Conservation (phyloP, 2,113 vertebrate species). For the Phoxinus phoxinus region DNA sequence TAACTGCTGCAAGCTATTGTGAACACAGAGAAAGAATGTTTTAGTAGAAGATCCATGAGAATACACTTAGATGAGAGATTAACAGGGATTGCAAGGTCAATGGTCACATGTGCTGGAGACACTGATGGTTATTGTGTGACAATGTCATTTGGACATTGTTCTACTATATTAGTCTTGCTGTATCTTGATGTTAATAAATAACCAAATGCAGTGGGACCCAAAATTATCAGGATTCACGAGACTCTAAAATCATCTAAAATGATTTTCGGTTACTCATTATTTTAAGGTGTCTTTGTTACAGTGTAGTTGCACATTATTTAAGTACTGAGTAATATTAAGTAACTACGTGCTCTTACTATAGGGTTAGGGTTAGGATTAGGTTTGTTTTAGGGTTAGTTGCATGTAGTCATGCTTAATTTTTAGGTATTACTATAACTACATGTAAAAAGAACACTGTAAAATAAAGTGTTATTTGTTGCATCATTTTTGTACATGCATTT, state of each 20-base stretch:
- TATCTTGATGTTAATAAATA: not conserved
- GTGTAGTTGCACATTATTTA: too few species aligned
- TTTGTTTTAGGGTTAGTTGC: too few species aligned
- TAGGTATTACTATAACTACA: too few species aligned
- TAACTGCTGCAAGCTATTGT: constrained; percentile 7
- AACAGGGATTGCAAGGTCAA: constrained; percentile 32
- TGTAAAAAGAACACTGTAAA: too few species aligned
- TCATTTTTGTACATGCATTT: not conserved
- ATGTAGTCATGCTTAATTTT: too few species aligned
- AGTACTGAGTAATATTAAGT: too few species aligned
- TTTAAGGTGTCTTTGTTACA: too few species aligned
- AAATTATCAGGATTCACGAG: not conserved
- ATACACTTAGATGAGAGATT: not conserved
- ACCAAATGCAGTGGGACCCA: not conserved
- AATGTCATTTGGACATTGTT: not conserved
- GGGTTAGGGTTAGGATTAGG: too few species aligned
- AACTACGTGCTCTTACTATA: too few species aligned
- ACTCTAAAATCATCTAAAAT: not conserved
- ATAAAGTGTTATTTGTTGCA: too few species aligned
- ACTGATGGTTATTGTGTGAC: not conserved
- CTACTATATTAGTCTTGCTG: not conserved
- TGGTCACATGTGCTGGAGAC: constrained; percentile 19
- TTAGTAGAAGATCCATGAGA: constrained; percentile 15
- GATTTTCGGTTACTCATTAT: not conserved
- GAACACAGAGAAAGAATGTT: not conserved